Base-by-base conservation (phyloP, 1,140 invertebrate genomes). In the Dendroctonus valens region DNA sequence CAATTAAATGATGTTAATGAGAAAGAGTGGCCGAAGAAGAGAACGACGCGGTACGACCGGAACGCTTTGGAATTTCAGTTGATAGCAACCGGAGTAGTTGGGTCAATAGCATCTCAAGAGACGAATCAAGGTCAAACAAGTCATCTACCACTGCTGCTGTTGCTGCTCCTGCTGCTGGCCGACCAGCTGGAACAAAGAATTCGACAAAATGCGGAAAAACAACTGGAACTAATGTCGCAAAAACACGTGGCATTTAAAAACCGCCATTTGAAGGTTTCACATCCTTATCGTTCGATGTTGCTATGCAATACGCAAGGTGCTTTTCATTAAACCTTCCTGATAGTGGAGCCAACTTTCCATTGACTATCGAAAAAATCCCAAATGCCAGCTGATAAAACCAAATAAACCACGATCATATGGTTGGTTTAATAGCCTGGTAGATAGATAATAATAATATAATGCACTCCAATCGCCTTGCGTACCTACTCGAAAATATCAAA, bases 91-190 rank as follows among this genome's bases (percentile, higher is more conserved):
- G 15, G 15, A 51, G 55, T 51, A 65, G 55, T 41, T 60, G 58
- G 52, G 60, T 62, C 60, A 62, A 62, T 62, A 44, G 51, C 62
- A 54, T 46, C 53, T 49, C 39, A 7, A 9, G 40, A 48, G 52
- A 64, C 62, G 53, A 54, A 55, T 54, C 41, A 60, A 60, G 58
- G 58, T 60, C 46, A 60, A 39, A 60, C 14, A 9, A 46, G 55
- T 58, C 55, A 55, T 55, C 26, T 55, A 41, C 39, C 26, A 11
- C n/a, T 26, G 26, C 46, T 5, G 14, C 50, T n/a, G 12, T 11
- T 52, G n/a, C n/a, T 46, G 42, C 42, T 46, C 2, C n/a, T 46
- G 2, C 42, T 46, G 42, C 8, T 46, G 42, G 4, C 53, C 53
- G 53, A 15, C 53, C 53, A 55, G 53, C 37, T 55, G 53, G n/a